Evolutionary conservation across 2,797 vertebrate genomes (phyloP), one percentile per base, ranked within the genome.

Genomic region (Gobio occitaniae): DNA sequence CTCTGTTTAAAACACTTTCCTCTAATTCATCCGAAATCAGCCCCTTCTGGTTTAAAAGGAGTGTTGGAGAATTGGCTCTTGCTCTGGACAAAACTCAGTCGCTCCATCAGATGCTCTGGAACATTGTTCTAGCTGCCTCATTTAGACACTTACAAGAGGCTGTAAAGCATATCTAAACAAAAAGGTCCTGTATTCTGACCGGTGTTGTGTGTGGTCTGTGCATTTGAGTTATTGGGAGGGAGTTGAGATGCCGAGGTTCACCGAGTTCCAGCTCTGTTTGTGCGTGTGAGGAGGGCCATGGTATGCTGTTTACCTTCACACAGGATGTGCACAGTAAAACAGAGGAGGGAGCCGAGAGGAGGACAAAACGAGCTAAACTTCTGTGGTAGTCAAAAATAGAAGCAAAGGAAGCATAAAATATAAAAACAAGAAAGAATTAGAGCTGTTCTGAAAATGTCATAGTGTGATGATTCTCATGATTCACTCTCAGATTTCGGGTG

Each of bases 241-340:
- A 91, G 90, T 85, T 92, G 89, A 90, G 86, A 93, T 92, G 84
- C 85, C 89, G 47, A 89, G 87, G 88, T 50, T 12, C 63, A 80
- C 85, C 77, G 89, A 84, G 63, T 48, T 84, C 50, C 68, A 72
- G 41, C 38, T 82, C 25, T 82, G 36, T 81, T 10, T 81, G 68
- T 72, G 90, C 84, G 85, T 88, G 88, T 88, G 91, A 90, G 92
- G 91, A 90, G 88, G 90, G 87, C 88, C 74, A 93, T 93, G 74
- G 61, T 89, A 47, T 87, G 89, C 89, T 91, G 91, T 95, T 94
- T 95, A 93, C 92, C 90, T 93, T 92, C 89, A 88, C 88, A 91
- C 90, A 84, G 90, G 88, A 93, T 90, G 91, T 89, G 88, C 84
- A 91, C 88, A 78, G 83, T 71, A 25, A 86, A 89, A 87, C 72